Evolutionary conservation across 2,888 invertebrate genomes (phyloP).

Genomic region (Drosophila koepferae): DNA sequence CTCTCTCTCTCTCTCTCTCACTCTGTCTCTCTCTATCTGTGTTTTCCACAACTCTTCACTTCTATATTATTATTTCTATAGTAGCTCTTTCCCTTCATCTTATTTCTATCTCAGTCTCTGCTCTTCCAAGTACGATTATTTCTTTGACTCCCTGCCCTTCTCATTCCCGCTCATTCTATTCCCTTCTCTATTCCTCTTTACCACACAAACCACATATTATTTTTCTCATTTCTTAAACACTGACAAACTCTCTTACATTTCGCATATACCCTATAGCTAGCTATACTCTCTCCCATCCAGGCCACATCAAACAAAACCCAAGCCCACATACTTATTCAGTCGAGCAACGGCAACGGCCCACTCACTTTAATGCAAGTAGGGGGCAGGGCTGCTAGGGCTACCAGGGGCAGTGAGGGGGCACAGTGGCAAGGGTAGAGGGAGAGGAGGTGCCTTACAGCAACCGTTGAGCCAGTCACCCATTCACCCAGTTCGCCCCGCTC

Average conservation of each 20-base stretch:
- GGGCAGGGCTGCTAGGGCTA: not conserved
- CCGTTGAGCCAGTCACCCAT: slow-evolving; percentile 61
- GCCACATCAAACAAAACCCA: not conserved
- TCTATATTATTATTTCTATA: too few relatives aligned
- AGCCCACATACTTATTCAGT: slow-evolving; percentile 19
- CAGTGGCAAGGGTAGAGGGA: not conserved
- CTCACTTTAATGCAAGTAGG: slow-evolving; percentile 23
- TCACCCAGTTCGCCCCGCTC: slow-evolving; percentile 61
- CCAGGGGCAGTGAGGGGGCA: not conserved
- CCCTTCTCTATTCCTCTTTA: not conserved
- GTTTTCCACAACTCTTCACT: too few relatives aligned
- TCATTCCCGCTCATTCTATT: not conserved
- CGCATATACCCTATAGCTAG: not conserved
- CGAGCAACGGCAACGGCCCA: slow-evolving; percentile 31
- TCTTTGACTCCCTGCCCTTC: not conserved
- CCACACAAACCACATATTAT: not conserved
- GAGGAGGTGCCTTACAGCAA: slow-evolving; percentile 14
- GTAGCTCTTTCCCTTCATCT: too few relatives aligned
- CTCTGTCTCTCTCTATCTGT: too few relatives aligned
- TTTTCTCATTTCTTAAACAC: not conserved
- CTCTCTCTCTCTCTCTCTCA: too few relatives aligned
- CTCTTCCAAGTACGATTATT: not conserved
- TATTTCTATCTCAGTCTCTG: not conserved
- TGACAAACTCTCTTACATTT: not conserved
- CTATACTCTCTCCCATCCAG: not conserved